Base-by-base conservation (phyloP, 2,888 invertebrate species). In the Chymomyza fuscimana region DNA sequence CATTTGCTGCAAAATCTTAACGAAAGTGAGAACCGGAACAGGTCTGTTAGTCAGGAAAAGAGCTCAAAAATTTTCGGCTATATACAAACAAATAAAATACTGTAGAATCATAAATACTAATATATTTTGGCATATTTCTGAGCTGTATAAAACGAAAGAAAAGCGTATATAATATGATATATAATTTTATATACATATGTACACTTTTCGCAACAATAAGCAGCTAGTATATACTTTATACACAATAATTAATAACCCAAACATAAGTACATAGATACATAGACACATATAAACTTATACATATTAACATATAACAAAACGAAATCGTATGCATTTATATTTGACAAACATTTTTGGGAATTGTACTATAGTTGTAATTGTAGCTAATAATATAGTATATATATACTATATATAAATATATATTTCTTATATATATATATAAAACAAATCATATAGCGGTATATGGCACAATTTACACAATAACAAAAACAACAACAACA, bases 291-390 rank as follows among this genome's bases (percentile, higher is more conserved):
- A 61, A 29, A 16, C 19, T 58, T 58, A 52, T 61, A 46, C 67
- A 70, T 51, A 71, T 63, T 69, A 65, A 51, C 12, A 68, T 59
- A 72, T 64, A 72, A 50, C 62, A 67, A 79, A 66, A 78, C 76
- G 74, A 73, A 82, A 73, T 82, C 82, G 80, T 78, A 81, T 86
- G 87, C 86, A 86, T 87, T 86, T 86, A 86, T 86, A 84, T 86
- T 75, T 69, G 69, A 84, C 32, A 78, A 69, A 80, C 81, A 83
- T 84, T 86, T 85, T 86, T 87, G 88, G 76, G 87, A 87, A 86
- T 87, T 86, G 88, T 87, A 88, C 74, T 75, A 71, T 79, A 79
- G 71, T 59, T 54, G 59, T 76, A 85, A 80, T 86, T 64, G 76
- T 85, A 85, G 86, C 65, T 82, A 81, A 83, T 81, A 80, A 86